Percentiles rank a stretch among this genome's conserved stretches.
Conservation (phyloP, 2,888 invertebrate species). For the Eupithecia vulgata region DNA sequence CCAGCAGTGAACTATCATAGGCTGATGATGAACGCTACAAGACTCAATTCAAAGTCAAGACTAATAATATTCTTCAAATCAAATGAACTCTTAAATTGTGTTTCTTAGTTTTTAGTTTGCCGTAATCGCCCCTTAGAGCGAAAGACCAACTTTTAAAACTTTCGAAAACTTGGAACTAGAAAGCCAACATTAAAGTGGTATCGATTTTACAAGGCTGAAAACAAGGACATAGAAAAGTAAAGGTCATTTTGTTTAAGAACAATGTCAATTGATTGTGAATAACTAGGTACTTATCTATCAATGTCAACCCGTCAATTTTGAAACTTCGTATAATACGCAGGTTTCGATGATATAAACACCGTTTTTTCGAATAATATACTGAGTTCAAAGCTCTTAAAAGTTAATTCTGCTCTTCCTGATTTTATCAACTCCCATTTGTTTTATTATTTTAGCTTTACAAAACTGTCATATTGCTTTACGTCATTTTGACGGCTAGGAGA, state of each 20-base stretch:
- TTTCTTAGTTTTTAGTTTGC: neutral
- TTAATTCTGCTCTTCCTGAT: neutral
- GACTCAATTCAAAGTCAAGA: too few species aligned
- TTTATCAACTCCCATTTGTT: neutral
- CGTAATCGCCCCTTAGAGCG: neutral
- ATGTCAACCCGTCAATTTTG: neutral
- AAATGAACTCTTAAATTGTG: neutral
- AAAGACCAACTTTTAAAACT: neutral
- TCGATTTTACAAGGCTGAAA: conserved; percentile 1
- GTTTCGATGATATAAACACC: neutral
- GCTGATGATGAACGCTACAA: too few species aligned
- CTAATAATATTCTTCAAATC: neutral
- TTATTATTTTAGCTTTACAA: neutral
- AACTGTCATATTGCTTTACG: neutral
- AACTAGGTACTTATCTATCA: neutral
- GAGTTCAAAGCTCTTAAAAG: neutral
- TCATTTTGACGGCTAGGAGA: neutral
- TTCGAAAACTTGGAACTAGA: neutral
- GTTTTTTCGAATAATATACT: neutral
- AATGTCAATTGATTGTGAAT: neutral
- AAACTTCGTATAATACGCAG: neutral
- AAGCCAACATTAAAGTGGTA: neutral
- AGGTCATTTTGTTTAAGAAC: neutral
- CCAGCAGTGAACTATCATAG: too few species aligned
- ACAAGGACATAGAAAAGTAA: conserved; percentile 1